Conservation (phyloP, 2,113 vertebrate species). For the Neotoma lepida region DNA sequence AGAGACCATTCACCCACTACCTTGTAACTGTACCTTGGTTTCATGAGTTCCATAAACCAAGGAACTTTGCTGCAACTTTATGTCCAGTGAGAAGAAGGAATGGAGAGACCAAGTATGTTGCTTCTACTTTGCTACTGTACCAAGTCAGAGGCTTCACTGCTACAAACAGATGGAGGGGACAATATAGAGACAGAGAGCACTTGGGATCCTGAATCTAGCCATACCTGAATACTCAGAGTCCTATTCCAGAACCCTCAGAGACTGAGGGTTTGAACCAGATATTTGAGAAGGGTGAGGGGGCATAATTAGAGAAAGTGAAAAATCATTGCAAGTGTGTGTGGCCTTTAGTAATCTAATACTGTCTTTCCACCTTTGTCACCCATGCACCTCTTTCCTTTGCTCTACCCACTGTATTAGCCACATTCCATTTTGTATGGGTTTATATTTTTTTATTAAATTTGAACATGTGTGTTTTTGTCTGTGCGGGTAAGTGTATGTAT, state of each 20-base stretch:
- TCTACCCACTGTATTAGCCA: neutral
- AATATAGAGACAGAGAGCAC: neutral
- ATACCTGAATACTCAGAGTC: neutral
- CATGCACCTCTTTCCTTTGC: neutral
- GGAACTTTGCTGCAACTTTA: neutral
- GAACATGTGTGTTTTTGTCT: neutral
- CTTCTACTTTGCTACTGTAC: neutral
- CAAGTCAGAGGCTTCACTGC: neutral
- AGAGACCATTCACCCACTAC: neutral
- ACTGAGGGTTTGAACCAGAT: neutral
- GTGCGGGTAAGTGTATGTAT: neutral
- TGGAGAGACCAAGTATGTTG: too few relatives aligned
- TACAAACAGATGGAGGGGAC: neutral
- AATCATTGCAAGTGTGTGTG: neutral
- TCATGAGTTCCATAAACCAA: neutral
- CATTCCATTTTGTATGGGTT: neutral
- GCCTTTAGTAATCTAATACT: neutral
- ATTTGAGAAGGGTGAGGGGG: neutral
- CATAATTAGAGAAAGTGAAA: neutral
- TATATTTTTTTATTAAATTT: neutral
- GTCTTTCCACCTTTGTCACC: neutral
- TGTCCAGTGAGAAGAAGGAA: neutral
- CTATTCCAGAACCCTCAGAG: slow-evolving; percentile 5
- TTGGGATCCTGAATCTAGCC: neutral
- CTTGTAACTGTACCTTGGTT: neutral